Base-by-base conservation (phyloP, 2,888 invertebrate species). In the Phaonia tiefii region DNA sequence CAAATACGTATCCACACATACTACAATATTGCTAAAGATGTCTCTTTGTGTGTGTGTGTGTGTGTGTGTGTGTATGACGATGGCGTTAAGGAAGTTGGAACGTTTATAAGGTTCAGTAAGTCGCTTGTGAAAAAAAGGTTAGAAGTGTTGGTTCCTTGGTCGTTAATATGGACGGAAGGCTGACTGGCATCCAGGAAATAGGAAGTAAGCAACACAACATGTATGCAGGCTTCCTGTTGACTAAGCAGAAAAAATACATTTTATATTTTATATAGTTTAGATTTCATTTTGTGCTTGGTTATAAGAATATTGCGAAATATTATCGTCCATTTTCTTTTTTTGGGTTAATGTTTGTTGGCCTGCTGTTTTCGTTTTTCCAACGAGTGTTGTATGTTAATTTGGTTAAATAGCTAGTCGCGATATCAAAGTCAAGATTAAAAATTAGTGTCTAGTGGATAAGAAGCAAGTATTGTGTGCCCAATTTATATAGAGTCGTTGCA, bases 171-270 rank as follows among this genome's bases (percentile, higher is more conserved):
- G 31, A 67, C 51, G 17, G 37, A 70, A 10, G 58, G 60, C 60
- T 65, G 22, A 2, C 17, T 39, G 1, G 54, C 54, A 71, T 71
- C 67, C 49, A 67, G 51, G 67, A 54, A 49, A 31, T 20, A 67
- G 67, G 39, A 67, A 39, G 67, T 39, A 72, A 26, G 10, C 65
- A 66, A 51, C 5, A 37, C 17, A 66, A 60, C 56, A 51, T 20
- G 70, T 39, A 73, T 81, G 54, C 46, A 60, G 67, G 75, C 72
- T 75, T 81, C 71, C 78, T 81, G 78, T 72, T 75, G 78, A 81
- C 75, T 81, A 75, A 81, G 78, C 81, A 76, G 20, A 72, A 81
- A 81, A 60, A 72, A 77, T 75, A 78, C 60, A 75, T 72, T 71
- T 60, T 44, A 54, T 71, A 63, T 67, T 77, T 65, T 37, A 46